Conservation (phyloP, 2,888 invertebrate genomes). For the Ramazzottius varieornatus region DNA sequence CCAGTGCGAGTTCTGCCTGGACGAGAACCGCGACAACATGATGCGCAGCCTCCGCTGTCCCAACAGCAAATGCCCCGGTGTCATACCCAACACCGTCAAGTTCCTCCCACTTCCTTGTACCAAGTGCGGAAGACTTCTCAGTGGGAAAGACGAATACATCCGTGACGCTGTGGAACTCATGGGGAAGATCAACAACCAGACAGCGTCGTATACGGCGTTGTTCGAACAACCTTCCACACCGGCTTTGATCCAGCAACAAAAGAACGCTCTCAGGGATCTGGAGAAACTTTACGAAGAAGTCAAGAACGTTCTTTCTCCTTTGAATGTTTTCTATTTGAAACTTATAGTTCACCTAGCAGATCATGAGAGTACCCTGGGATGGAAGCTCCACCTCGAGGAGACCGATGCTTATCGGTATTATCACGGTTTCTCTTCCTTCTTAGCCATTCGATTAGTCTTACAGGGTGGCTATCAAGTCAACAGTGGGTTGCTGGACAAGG, state of each 20-base stretch:
- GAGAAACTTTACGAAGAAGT: neutral
- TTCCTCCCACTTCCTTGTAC: neutral
- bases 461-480: neutral
- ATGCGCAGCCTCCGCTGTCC: neutral
- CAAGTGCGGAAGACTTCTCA: neutral
- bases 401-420: neutral
- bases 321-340: neutral
- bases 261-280: neutral
- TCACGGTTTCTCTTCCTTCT: neutral
- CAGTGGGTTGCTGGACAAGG: neutral
- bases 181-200: neutral
- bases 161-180: neutral
- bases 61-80: neutral
- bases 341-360: neutral
- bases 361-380: neutral
- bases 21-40: constrained; percentile 2
- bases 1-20: neutral
- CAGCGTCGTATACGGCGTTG: neutral
- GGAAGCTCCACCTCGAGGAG: neutral
- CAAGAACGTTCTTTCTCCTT: neutral
- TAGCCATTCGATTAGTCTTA: neutral
- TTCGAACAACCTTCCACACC: neutral
- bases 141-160: neutral
- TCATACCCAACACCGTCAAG: neutral
- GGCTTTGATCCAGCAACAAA: neutral